Percentiles rank a stretch among this genome's conserved stretches.
These are phyloP conservation scores for Vimba vimba DNA, from an alignment of 2,113 vertebrate species.

Conservation along the genomic window DNA sequence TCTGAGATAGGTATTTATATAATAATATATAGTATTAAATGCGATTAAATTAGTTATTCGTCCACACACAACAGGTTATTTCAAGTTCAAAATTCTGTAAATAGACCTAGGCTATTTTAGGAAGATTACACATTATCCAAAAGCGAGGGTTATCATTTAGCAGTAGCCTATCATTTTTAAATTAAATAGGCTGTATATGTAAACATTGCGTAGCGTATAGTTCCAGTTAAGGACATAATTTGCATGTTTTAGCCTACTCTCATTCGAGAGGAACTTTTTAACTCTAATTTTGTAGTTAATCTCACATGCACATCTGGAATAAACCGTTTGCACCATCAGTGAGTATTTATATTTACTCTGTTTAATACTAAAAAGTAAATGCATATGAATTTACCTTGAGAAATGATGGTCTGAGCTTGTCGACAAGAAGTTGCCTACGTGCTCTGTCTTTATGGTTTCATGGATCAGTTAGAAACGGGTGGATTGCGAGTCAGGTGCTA, in stretches of 20 bases:
- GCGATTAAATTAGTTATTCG: background rate
- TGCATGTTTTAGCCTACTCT: background rate
- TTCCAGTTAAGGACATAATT: background rate
- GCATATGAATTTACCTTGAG: constrained; percentile 12
- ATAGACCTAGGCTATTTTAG: background rate
- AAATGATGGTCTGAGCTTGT: background rate
- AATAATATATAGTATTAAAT: background rate
- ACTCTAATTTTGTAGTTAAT: background rate
- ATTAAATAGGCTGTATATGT: too few species aligned
- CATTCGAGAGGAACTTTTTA: background rate
- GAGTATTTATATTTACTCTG: background rate
- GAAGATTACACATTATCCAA: background rate
- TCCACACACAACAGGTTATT: background rate
- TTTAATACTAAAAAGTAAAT: background rate
- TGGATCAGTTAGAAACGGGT: constrained; percentile 43
- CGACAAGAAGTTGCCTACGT: constrained; percentile 49
- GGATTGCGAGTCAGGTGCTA: constrained; percentile 49
- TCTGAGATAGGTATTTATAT: background rate
- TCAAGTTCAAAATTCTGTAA: background rate
- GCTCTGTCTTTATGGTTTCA: constrained; percentile 31
- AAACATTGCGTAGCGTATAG: background rate
- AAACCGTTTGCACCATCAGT: background rate
- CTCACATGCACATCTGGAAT: background rate
- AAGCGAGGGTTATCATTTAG: background rate
- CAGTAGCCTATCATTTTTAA: too few species aligned